Percentiles rank a stretch among this genome's conserved stretches.
Evolutionary conservation across 2,113 vertebrate genomes (phyloP).

Genomic region (Hemiscyllium ocellatum): DNA sequence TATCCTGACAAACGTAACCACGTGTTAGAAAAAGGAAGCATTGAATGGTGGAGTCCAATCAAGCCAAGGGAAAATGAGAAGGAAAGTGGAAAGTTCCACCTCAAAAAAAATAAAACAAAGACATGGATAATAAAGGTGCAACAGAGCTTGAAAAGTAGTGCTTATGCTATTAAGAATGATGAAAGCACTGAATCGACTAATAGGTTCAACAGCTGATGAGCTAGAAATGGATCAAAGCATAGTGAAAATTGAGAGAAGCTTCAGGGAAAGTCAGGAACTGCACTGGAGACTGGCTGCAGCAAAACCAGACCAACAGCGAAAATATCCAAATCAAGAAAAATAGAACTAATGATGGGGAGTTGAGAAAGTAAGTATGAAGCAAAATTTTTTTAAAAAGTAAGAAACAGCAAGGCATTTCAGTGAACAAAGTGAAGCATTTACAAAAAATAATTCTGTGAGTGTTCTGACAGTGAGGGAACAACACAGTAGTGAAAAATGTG

Average conservation of each 20-base stretch:
- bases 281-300: not conserved
- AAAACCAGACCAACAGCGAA: not conserved
- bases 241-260: not conserved
- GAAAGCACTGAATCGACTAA: not conserved
- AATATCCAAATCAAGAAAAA: not conserved
- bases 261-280: not conserved
- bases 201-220: not conserved
- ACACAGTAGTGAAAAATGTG: not conserved
- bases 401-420: not conserved
- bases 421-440: not conserved
- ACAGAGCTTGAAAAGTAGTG: not conserved
- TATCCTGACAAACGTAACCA: not conserved
- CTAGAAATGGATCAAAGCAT: not conserved
- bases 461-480: not conserved
- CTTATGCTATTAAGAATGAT: not conserved
- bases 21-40: not conserved
- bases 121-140: not conserved
- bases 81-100: not conserved
- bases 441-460: not conserved
- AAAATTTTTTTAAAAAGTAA: not conserved
- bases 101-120: not conserved
- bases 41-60: not conserved
- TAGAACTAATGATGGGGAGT: not conserved
- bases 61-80: not conserved
- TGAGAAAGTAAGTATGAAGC: not conserved